Conservation (phyloP, 2,113 vertebrate species). For the Gadus macrocephalus region DNA sequence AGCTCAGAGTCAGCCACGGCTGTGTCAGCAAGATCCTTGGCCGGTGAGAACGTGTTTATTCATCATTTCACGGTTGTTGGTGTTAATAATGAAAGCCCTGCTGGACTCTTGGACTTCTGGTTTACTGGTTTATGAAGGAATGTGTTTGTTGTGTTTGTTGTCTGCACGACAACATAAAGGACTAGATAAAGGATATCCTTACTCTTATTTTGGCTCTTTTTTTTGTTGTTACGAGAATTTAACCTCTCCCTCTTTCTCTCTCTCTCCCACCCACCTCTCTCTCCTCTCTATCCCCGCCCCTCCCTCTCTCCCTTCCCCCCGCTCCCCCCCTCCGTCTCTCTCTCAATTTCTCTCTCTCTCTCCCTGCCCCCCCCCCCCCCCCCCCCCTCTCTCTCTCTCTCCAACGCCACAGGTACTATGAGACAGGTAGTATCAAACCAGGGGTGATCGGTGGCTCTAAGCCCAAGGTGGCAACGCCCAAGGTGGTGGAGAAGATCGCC, state of each 20-base stretch:
- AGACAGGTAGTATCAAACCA: constrained; percentile 87
- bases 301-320: not conserved
- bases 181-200: too few species aligned
- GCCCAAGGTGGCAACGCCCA: constrained; percentile 88
- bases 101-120: not conserved
- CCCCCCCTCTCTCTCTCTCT: not conserved
- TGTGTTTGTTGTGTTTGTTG: too few species aligned
- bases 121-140: too few species aligned
- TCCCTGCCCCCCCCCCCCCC: not conserved
- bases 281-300: not conserved
- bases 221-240: too few species aligned
- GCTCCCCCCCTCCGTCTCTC: not conserved
- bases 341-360: not conserved
- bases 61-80: constrained; percentile 2
- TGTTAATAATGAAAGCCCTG: not conserved
- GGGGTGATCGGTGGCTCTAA: constrained; percentile 88
- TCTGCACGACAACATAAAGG: too few species aligned
- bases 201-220: too few species aligned
- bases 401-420: constrained; percentile 76
- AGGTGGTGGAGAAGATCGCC: constrained; percentile 88
- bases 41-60: constrained; percentile 66
- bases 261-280: not conserved
- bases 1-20: constrained; percentile 87
- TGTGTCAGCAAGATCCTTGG: constrained; percentile 93
- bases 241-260: not conserved